Conservation (phyloP, 2,113 vertebrate species). For the Urocitellus parryii region DNA sequence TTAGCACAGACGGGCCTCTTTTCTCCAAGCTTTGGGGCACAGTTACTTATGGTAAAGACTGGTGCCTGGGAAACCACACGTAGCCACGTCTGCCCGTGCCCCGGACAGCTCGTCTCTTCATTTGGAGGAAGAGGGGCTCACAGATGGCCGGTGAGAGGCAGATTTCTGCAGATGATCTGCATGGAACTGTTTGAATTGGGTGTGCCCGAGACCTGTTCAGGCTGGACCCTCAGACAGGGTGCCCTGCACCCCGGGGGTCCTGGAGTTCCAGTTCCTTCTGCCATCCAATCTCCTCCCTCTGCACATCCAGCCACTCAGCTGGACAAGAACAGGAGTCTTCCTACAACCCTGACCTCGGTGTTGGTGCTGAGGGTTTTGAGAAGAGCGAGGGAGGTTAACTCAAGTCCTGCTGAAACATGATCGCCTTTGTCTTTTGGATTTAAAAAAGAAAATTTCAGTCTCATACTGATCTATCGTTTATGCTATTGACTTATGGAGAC, state of each 20-base stretch:
- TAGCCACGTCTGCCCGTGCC: accelerated
- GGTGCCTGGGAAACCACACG: not conserved
- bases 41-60: not conserved
- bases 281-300: no score
- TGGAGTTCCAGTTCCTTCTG: not conserved
- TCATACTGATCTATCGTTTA: not conserved
- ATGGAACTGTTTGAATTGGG: not conserved
- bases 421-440: not conserved
- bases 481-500: not conserved
- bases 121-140: not conserved
- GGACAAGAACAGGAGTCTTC: not conserved
- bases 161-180: not conserved
- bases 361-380: not conserved
- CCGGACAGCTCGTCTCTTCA: not conserved
- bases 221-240: accelerated
- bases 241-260: accelerated
- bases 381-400: not conserved
- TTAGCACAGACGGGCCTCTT: not conserved
- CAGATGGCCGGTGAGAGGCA: not conserved
- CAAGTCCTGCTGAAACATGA: not conserved
- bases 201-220: not conserved
- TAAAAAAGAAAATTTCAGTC: not conserved
- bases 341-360: no score
- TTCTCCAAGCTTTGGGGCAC: not conserved
- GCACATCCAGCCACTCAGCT: not conserved